Conservation (phyloP, 2,113 vertebrate genomes). For the Burhinus oedicnemus region DNA sequence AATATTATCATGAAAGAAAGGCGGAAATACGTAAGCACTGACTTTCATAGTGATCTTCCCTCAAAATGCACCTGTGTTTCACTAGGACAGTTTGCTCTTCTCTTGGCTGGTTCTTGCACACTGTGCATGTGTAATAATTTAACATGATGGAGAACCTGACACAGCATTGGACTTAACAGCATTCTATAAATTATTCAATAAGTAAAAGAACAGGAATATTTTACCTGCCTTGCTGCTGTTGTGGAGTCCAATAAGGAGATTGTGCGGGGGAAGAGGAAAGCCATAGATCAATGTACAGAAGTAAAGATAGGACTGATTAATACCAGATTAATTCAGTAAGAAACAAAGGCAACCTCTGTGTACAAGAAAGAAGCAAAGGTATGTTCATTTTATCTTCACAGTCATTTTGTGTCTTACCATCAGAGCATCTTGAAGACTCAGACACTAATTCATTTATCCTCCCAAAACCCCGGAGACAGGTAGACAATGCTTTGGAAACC, state of each 20-base stretch:
- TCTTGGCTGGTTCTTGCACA: neutral
- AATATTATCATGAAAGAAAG: neutral
- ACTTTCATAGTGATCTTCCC: neutral
- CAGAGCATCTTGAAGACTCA: neutral
- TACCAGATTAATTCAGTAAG: neutral
- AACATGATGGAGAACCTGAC: neutral
- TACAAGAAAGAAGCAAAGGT: neutral
- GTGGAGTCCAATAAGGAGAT: neutral
- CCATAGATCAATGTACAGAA: neutral
- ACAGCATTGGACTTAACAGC: neutral
- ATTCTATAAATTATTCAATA: neutral
- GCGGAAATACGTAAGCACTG: neutral
- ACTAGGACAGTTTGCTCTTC: neutral
- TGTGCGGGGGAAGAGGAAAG: neutral
- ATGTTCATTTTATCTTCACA: neutral
- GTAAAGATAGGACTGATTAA: neutral
- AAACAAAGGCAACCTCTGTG: neutral
- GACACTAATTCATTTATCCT: neutral
- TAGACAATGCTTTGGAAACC: neutral
- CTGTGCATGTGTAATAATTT: neutral
- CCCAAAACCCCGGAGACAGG: neutral
- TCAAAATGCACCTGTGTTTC: neutral
- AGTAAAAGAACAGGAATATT: neutral
- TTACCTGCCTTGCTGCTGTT: neutral
- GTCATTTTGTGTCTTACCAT: neutral